Evolutionary conservation across 2,888 invertebrate species (phyloP).

Genomic region (Drosophila longiperda): DNA sequence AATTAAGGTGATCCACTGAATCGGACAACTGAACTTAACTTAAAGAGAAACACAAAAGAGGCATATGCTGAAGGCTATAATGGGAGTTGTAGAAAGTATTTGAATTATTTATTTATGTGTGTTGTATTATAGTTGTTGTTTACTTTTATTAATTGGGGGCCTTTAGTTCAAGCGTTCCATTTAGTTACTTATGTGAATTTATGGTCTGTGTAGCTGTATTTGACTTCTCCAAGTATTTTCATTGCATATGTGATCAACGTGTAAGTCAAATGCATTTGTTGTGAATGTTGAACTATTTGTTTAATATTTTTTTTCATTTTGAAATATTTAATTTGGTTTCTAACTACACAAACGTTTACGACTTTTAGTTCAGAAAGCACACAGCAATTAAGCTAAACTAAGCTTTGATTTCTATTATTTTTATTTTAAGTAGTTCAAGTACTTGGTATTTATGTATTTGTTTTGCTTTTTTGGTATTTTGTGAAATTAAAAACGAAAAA

Average conservation of each 20-base stretch:
- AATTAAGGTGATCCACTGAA: not conserved
- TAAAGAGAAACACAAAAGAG: constrained; percentile 4
- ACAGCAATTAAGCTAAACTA: constrained; percentile 62
- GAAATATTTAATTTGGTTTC: constrained; percentile 34
- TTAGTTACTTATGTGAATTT: constrained; percentile 23
- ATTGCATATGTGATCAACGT: constrained; percentile 10
- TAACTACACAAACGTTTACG: constrained; percentile 62
- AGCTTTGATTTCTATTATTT: constrained; percentile 32
- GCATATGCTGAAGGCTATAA: constrained; percentile 37
- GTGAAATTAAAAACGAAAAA: constrained; percentile 48
- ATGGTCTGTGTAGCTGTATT: constrained; percentile 13
- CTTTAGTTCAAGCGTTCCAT: constrained; percentile 24
- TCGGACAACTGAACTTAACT: constrained; percentile 31
- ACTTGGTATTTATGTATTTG: constrained; percentile 38
- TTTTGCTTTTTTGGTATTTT: constrained; percentile 13
- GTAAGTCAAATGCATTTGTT: constrained; percentile 13
- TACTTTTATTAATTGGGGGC: not conserved
- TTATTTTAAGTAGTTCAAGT: constrained; percentile 24
- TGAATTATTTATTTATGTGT: constrained; percentile 41
- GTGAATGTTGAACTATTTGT: constrained; percentile 11
- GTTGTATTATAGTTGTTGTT: constrained; percentile 18
- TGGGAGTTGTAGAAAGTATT: constrained; percentile 51
- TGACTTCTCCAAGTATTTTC: constrained; percentile 21
- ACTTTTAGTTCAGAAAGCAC: constrained; percentile 51
- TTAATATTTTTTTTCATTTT: constrained; percentile 12